Conservation (phyloP, 2,888 invertebrate genomes). For the Drosophila stalkeri region DNA sequence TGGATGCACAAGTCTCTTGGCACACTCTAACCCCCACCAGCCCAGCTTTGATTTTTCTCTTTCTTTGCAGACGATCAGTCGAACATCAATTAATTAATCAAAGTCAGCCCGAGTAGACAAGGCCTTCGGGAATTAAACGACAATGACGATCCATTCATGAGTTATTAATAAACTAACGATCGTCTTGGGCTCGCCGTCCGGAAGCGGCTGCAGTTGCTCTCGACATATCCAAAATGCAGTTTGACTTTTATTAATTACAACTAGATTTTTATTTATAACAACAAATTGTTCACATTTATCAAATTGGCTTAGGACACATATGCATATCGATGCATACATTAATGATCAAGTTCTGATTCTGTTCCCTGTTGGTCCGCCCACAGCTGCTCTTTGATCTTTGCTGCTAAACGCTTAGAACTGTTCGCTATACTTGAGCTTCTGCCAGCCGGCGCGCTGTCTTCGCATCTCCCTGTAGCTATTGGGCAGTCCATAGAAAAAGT, state of each 20-base stretch:
- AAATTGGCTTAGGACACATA: slow-evolving; percentile 63
- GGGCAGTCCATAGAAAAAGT: slow-evolving; percentile 90
- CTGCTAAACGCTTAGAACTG: slow-evolving; percentile 43
- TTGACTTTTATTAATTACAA: slow-evolving; percentile 76
- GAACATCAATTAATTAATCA: slow-evolving; percentile 73
- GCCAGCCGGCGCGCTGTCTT: slow-evolving; percentile 82
- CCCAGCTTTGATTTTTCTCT: neutral
- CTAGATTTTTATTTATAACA: slow-evolving; percentile 77
- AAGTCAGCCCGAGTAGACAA: slow-evolving; percentile 69
- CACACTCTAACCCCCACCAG: slow-evolving; percentile 38
- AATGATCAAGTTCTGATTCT: slow-evolving; percentile 47
- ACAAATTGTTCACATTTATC: slow-evolving; percentile 76
- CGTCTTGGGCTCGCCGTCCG: slow-evolving; percentile 56
- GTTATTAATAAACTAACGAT: slow-evolving; percentile 73
- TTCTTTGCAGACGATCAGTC: slow-evolving; percentile 47
- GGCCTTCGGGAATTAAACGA: slow-evolving; percentile 73
- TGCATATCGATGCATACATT: slow-evolving; percentile 41
- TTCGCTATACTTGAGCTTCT: slow-evolving; percentile 82
- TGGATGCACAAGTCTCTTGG: slow-evolving; percentile 48
- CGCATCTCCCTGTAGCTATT: slow-evolving; percentile 83
- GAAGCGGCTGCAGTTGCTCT: slow-evolving; percentile 69
- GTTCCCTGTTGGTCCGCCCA: slow-evolving; percentile 9
- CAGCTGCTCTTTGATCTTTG: slow-evolving; percentile 19
- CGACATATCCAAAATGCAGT: slow-evolving; percentile 53
- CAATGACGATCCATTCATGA: slow-evolving; percentile 71